phyloP scores from a whole-genome alignment of 2,113 vertebrate genomes.

The Grus americana region DNA sequence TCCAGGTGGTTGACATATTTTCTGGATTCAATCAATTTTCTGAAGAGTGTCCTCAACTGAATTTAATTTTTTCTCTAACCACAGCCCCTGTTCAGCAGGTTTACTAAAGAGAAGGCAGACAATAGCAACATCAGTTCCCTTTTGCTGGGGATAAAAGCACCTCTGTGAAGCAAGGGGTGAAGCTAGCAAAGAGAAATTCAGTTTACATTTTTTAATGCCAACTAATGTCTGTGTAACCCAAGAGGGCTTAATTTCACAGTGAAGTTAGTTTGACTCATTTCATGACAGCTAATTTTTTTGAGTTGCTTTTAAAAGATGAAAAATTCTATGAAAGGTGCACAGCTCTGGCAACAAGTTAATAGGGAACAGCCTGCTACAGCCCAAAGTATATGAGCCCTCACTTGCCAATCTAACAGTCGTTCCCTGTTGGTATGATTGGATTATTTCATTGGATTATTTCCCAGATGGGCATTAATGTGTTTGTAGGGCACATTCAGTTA shows the following conservation, averaged over 20 bases:
- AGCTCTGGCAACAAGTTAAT: not conserved
- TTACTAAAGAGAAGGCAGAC: not conserved
- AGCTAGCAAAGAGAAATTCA: not conserved
- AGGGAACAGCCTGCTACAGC: not conserved
- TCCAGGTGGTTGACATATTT: not conserved
- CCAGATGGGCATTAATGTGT: constrained; percentile 73
- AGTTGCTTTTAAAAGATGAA: not conserved
- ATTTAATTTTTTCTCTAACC: not conserved
- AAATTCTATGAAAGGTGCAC: not conserved
- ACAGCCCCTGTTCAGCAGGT: not conserved
- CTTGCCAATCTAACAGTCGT: not conserved
- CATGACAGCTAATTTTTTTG: not conserved
- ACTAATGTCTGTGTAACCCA: not conserved
- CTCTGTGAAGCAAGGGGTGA: not conserved
- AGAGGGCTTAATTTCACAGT: not conserved
- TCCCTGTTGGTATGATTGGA: constrained; percentile 54
- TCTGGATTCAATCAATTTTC: not conserved
- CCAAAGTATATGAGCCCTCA: not conserved
- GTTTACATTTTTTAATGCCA: not conserved
- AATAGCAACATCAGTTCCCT: not conserved
- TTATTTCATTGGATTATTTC: constrained; percentile 75
- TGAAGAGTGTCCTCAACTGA: not conserved
- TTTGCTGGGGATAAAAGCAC: not conserved
- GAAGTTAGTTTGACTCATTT: not conserved
- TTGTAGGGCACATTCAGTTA: constrained; percentile 61